Conservation (phyloP, 2,888 invertebrate genomes). For the Oxyteleia sp. region DNA sequence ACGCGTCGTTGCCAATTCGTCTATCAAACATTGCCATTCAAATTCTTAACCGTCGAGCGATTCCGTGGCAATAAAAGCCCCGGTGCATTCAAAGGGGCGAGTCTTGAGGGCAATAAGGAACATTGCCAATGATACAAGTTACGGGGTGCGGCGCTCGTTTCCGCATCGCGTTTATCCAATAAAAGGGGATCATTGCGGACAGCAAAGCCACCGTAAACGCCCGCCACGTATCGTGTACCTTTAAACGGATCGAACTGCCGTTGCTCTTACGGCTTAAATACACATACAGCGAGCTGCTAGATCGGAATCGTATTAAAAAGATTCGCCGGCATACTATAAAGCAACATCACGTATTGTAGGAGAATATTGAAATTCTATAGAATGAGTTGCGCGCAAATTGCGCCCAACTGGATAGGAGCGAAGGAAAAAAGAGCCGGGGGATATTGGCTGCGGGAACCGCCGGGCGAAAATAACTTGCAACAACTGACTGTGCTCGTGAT, state of each 20-base stretch:
- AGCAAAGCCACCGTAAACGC: slow-evolving; percentile 32
- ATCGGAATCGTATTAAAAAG: slow-evolving; percentile 46
- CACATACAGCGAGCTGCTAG: slow-evolving; percentile 5
- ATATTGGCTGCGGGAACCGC: slow-evolving; percentile 19
- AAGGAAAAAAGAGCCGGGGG: slow-evolving; percentile 8
- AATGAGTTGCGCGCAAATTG: slow-evolving; percentile 52
- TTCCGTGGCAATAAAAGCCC: slow-evolving; percentile 12
- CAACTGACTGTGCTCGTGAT: slow-evolving; percentile 4
- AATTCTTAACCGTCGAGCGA: slow-evolving; percentile 4
- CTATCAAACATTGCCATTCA: not conserved
- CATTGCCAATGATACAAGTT: slow-evolving; percentile 23
- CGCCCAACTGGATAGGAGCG: not conserved
- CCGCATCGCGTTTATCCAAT: slow-evolving; percentile 54
- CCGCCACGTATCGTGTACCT: slow-evolving; percentile 39
- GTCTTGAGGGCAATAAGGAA: slow-evolving; percentile 35
- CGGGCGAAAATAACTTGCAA: slow-evolving; percentile 19
- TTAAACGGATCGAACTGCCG: slow-evolving; percentile 53
- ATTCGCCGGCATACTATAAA: slow-evolving; percentile 35
- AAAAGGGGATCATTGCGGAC: slow-evolving; percentile 49
- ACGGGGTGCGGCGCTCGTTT: slow-evolving; percentile 33
- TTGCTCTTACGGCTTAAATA: slow-evolving; percentile 56
- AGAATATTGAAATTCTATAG: slow-evolving; percentile 62
- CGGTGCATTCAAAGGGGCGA: not conserved
- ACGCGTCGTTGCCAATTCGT: too few relatives aligned
- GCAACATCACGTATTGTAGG: slow-evolving; percentile 44